Base-by-base conservation (phyloP, 2,797 vertebrate genomes). In the Heteromormyrus szaboi region DNA sequence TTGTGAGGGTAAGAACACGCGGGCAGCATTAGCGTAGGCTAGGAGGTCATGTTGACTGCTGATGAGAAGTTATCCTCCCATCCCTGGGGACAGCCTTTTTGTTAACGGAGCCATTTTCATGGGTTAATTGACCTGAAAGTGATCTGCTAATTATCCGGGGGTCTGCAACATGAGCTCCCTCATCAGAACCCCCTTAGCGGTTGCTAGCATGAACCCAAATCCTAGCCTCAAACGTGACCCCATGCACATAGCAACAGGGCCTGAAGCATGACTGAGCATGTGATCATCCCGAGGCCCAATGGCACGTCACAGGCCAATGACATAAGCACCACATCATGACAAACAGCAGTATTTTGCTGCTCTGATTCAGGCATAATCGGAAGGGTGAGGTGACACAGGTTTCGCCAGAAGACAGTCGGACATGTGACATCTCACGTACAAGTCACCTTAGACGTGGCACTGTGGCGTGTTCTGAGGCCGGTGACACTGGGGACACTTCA, bases 91-190 rank as follows among this genome's bases (percentile, higher is more conserved):
- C 72, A 50, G 72, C 41, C 22, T 12, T 53, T n/a, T 37, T 33
- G 44, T 5, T 79, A 89, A 81, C 76, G n/a, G 65, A 17, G 12
- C 51, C 22, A n/a, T 83, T 81, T 87, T 87, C 87, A 89, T 87
- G 68, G 51, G 53, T 81, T 87, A 87, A 86, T 54, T 68, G 59
- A 56, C 89, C 68, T 53, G 53, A 84, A 65, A 84, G 72, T 8
- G 68, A 25, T 59, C 41, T 7, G 3, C 41, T 87, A 87, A 89
- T 87, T 87, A 83, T 83, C 9, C 37, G 33, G 33, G 51, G 44
- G 41, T 86, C 50, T 17, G 51, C 51, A 59, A 59, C 56, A 59
- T 19, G 54, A 56, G 62, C 62, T 11, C 62, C 22, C 22, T 12
- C 62, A 19, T 76, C 29, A 76, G 68, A 76, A 5, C 68, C 68